phyloP scores from a whole-genome alignment of 2,113 vertebrate genomes.

The Crotophaga sulcirostris region DNA sequence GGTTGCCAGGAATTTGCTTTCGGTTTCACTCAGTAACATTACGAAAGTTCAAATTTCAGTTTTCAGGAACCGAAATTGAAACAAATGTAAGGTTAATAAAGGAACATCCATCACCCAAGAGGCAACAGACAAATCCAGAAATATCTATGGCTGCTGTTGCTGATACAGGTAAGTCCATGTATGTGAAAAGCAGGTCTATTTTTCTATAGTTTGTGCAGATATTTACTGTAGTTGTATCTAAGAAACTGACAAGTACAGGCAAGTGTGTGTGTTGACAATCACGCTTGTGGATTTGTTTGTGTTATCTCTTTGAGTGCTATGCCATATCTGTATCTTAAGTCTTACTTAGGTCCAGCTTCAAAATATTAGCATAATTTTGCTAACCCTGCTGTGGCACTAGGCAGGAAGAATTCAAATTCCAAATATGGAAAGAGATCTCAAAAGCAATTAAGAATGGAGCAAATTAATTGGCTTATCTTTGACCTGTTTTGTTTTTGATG shows the following conservation, averaged over 20 bases:
- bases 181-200: background rate
- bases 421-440: background rate
- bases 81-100: background rate
- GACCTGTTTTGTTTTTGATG: background rate
- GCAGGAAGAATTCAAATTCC: background rate
- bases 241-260: background rate
- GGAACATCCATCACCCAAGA: background rate
- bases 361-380: background rate
- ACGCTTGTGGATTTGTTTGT: background rate
- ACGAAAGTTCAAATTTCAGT: background rate
- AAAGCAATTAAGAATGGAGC: background rate
- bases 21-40: background rate
- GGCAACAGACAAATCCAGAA: background rate
- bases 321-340: fast-evolving
- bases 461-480: background rate
- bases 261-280: background rate
- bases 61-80: constrained; percentile 24
- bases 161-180: background rate
- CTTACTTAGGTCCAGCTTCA: background rate
- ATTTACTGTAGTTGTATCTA: background rate
- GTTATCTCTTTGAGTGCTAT: background rate
- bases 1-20: background rate
- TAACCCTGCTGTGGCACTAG: background rate
- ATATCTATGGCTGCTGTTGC: background rate
- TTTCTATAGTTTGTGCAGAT: background rate